Evolutionary conservation across 1,140 invertebrate species (phyloP), one percentile per base, ranked within the genome.

Genomic region (Bombus consobrinus): DNA sequence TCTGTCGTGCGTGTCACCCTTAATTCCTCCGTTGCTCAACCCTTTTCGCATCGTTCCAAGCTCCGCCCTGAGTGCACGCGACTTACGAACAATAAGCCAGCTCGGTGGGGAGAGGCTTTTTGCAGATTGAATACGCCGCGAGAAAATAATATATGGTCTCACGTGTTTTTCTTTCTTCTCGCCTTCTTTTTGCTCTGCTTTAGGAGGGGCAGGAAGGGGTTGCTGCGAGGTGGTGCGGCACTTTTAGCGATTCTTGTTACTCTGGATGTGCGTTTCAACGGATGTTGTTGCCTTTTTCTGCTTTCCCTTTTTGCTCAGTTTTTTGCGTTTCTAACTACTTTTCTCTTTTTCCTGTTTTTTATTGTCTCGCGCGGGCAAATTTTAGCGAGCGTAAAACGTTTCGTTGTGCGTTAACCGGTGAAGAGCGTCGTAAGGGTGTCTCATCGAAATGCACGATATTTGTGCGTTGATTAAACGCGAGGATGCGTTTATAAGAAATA

Each of bases 91-190:
- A 83, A 76, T 76, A 83, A 76, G 77, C 47, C 74, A 68, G 86
- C 83, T 90, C 57, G 81, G 41, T 69, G 64, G 59, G n/a, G 59
- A 68, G 80, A 82, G 83, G 85, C 82, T 90, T 86, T 89, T 88
- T 83, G 87, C 81, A 85, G 90, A 91, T 88, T 88, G 85, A 91
- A 91, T 88, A 88, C 85, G 41, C 62, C 77, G 81, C 57, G 83
- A 80, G 89, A 89, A 85, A 86, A 85, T 87, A 90, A 86, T 90
- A 79, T 86, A 90, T 81, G 72, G 71, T 37, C 80, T 59, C 57
- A 39, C 64, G 53, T 75, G 64, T 69, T 80, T 80, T 85, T 57
- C 37, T 73, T 53, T 18, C 59, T 66, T 37, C 25, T 25, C 66
- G 25, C 47, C 66, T 39, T 32, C 37, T 80, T 73, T 64, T 41